Evolutionary conservation across 92 coral and sea anemone genomes (phyloP), one percentile per base, ranked within the genome.

Genomic region (Porites evermanni): DNA sequence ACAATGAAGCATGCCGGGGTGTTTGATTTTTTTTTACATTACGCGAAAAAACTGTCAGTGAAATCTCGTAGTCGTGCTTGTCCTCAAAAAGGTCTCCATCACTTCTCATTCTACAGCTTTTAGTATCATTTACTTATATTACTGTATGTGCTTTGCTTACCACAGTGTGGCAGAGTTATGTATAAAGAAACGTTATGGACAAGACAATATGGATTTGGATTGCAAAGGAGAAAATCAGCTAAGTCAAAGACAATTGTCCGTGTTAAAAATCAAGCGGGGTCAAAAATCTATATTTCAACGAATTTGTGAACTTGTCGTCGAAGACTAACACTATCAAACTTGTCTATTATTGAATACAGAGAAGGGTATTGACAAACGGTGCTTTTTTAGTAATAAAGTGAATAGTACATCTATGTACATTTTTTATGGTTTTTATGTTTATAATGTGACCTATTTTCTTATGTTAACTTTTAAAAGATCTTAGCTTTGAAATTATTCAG

Each of bases 141-240:
- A 56, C 61, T 11, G 16, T 56, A 11, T 66, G 20, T 19, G 24
- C 12, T 14, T 47, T 52, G 17, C 12, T 50, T 7, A 61, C n/a
- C 19, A 13, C 54, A 85, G 88, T 58, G 88, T 77, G 26, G 82
- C 82, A 32, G 68, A 77, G 83, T 77, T 77, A 16, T 85, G 88
- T n/a, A 23, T 85, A 56, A 66, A 67, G 50, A 67, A 65, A 29
- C 64, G 84, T 8, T 85, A 77, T 38, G 88, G 88, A 56, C 69
- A 67, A 54, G 59, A 14, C 53, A 77, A 19, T 8, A 56, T 76
- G 64, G 61, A 32, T 10, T 8, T 17, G 23, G 88, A 67, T 26
- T 16, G 11, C 0, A 0, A 23, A 18, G 51, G 67, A 21, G 74
- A 75, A 17, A n/a, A 12, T 60, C 77, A 69, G 47, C 16, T 76